Evolutionary conservation across 2,797 vertebrate species (phyloP), one percentile per base, ranked within the genome.

Genomic region (Mormyrus proboscirostris): DNA sequence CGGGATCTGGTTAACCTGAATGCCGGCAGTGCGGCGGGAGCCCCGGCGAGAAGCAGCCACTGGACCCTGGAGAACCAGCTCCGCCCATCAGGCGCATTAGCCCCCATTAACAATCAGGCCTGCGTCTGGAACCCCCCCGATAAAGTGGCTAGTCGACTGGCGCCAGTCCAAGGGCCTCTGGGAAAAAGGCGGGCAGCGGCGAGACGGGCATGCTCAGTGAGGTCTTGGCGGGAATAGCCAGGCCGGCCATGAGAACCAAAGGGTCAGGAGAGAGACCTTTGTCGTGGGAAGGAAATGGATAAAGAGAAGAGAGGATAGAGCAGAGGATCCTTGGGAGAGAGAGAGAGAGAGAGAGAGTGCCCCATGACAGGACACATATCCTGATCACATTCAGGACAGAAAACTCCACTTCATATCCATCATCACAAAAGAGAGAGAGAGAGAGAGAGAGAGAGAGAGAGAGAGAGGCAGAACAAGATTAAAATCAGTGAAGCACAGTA

Each of bases 101-200:
- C 44, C 87, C 25, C 33, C 41, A 38, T 49, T 83, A 62, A 88
- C 69, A 91, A 89, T 62, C 90, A 85, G 86, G 88, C 88, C 88
- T 62, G 84, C 25, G 76, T 50, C 8, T 84, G 53, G 90, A 85
- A 90, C 65, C 82, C 87, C 73, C 73, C 76, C 79, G 89, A 89
- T 91, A 92, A 91, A 88, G 90, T 73, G 85, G 88, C 88, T 86
- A 87, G 88, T 89, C 86, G 14, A 79, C 88, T 91, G 92, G 82
- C 90, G 14, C 65, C 86, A 41, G 88, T 91, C 88, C 90, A 93
- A 88, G 84, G 51, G 51, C 59, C n/a, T 89, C 86, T 69, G 89
- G 88, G 59, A 89, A 90, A 89, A 87, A 89, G 59, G 51, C 57
- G 9, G 57, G 89, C 29, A 76, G 69, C 41, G 59, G 25, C n/a